Evolutionary conservation across 2,113 vertebrate genomes (phyloP).

Genomic region (Microcebus tavaratra): DNA sequence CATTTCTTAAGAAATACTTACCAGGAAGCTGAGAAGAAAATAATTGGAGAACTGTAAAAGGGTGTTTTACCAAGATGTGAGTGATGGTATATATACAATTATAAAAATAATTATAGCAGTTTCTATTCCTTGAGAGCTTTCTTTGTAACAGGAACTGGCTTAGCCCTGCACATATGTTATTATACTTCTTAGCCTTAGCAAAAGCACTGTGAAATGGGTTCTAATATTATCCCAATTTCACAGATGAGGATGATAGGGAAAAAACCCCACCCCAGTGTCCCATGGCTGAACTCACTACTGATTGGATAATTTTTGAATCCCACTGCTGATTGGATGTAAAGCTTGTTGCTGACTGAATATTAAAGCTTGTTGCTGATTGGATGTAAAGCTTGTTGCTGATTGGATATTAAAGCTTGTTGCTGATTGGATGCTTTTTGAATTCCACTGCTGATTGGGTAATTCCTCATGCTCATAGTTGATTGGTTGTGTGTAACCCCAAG

Average conservation of each 20-base stretch:
- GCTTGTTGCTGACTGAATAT: too few species aligned
- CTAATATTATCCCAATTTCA: not conserved
- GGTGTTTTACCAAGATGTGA: slow-evolving; percentile 4
- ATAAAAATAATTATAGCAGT: not conserved
- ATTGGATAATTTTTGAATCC: too few species aligned
- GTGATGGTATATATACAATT: not conserved
- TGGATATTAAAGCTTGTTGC: too few species aligned
- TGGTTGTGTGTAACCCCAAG: too few species aligned
- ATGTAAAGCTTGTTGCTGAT: too few species aligned
- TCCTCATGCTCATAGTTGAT: too few species aligned
- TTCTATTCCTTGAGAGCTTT: not conserved
- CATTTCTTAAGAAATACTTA: not conserved
- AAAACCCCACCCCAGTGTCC: too few species aligned
- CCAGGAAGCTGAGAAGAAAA: slow-evolving; percentile 32
- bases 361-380: too few species aligned
- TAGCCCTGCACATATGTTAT: not conserved
- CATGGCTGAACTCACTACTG: too few species aligned
- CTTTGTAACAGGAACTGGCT: not conserved
- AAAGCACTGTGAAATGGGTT: not conserved
- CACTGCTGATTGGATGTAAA: too few species aligned
- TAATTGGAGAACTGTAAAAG: not conserved
- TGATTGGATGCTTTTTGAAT: too few species aligned
- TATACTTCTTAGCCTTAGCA: not conserved
- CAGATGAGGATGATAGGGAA: not conserved
- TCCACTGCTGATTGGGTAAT: too few species aligned